These are phyloP conservation scores for Nebria brevicollis DNA, from an alignment of 2,888 invertebrate species.

Conservation along the genomic window DNA sequence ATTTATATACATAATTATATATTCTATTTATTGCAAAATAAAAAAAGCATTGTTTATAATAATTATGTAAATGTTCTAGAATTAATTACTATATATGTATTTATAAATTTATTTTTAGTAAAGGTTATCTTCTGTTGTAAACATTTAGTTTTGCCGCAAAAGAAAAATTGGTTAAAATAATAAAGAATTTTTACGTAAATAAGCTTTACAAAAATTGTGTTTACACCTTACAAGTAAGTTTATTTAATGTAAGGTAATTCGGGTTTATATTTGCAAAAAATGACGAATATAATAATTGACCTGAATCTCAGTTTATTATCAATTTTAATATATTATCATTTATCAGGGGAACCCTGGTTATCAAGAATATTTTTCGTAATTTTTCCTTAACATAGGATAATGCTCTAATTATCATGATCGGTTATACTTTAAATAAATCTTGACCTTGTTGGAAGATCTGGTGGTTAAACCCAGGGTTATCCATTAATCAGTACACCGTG, in stretches of 20 bases:
- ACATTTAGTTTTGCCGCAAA: neutral
- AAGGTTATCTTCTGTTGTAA: neutral
- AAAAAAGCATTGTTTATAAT: neutral
- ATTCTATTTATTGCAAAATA: neutral
- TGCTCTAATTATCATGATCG: neutral
- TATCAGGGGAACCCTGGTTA: neutral
- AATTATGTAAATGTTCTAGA: neutral
- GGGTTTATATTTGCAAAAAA: no score
- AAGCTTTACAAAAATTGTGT: no score
- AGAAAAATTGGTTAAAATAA: neutral
- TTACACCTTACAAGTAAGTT: no score
- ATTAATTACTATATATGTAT: neutral
- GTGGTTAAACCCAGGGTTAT: constrained; percentile 32
- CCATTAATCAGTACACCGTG: constrained; percentile 32
- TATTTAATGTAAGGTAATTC: no score
- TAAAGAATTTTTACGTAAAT: no score
- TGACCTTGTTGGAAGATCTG: neutral
- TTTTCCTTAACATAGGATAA: neutral
- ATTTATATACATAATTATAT: neutral
- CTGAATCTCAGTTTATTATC: neutral
- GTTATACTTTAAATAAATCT: neutral
- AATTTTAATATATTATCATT: neutral
- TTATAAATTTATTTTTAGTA: neutral
- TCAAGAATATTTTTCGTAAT: neutral
- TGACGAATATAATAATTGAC: no score